These are phyloP conservation scores for Peromyscus polionotus DNA, from an alignment of 2,113 vertebrate species.

Conservation along the genomic window DNA sequence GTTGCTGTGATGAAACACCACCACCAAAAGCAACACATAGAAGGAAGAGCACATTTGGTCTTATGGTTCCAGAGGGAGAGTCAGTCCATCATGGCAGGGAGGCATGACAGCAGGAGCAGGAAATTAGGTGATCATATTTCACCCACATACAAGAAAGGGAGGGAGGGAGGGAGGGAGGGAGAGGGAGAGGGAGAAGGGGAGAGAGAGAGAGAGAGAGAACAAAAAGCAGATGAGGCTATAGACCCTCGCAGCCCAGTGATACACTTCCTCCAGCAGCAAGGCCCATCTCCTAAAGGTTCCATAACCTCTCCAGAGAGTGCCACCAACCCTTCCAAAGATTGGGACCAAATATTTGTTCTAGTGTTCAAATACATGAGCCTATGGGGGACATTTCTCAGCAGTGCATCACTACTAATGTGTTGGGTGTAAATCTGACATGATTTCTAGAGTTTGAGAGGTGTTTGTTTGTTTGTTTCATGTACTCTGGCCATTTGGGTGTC, in stretches of 20 bases:
- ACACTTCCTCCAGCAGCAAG: neutral
- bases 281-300: neutral
- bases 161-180: no score
- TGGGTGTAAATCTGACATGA: neutral
- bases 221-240: neutral
- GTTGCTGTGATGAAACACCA: neutral
- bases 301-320: neutral
- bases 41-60: neutral
- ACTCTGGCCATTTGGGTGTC: neutral
- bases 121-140: neutral
- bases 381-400: neutral
- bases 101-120: neutral
- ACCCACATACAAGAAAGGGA: neutral
- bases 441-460: no score
- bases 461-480: no score
- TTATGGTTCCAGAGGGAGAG: neutral
- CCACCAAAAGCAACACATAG: neutral
- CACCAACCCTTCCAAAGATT: neutral
- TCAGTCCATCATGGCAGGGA: neutral
- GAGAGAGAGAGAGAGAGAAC: neutral
- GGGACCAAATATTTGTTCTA: neutral
- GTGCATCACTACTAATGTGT: neutral
- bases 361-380: neutral
- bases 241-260: neutral
- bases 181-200: fast-evolving